Conservation (phyloP, 1,140 invertebrate genomes). For the Mesaphorura yosii region DNA sequence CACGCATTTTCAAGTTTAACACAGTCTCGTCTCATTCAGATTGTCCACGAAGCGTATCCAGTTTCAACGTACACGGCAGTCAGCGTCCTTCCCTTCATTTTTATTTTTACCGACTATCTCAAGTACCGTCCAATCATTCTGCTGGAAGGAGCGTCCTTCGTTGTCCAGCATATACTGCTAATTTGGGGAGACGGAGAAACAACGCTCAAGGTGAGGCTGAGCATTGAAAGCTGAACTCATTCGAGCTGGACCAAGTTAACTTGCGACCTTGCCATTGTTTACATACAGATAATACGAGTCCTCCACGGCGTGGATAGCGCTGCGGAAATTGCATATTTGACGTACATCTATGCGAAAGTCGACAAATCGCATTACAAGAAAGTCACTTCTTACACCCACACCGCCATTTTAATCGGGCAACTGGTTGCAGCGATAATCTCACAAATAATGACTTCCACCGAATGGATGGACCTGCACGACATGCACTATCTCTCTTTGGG, state of each 20-base stretch:
- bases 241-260: neutral
- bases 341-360: conserved; percentile 88
- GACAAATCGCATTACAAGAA: conserved; percentile 58
- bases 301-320: conserved; percentile 74
- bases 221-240: conserved; percentile 2
- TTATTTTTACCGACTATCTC: conserved; percentile 68
- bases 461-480: conserved; percentile 49
- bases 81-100: conserved; percentile 54
- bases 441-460: conserved; percentile 49
- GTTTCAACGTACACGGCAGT: conserved; percentile 67
- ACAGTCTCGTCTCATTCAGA: conserved; percentile 38
- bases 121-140: conserved; percentile 78
- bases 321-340: conserved; percentile 80
- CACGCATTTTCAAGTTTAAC: conserved; percentile 25
- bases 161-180: conserved; percentile 56
- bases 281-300: conserved; percentile 36
- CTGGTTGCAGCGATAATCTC: conserved; percentile 55
- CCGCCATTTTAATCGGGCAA: conserved; percentile 54
- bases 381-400: conserved; percentile 63
- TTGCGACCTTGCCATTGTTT: neutral
- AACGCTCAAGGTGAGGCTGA: conserved; percentile 11
- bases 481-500: conserved; percentile 57
- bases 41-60: conserved; percentile 66
- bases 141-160: conserved; percentile 53
- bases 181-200: conserved; percentile 46